A percentile compares a stretch with the other conserved stretches of the same genome.
Evolutionary conservation across 1,140 invertebrate species (phyloP).

Genomic region (Drosophila orena): DNA sequence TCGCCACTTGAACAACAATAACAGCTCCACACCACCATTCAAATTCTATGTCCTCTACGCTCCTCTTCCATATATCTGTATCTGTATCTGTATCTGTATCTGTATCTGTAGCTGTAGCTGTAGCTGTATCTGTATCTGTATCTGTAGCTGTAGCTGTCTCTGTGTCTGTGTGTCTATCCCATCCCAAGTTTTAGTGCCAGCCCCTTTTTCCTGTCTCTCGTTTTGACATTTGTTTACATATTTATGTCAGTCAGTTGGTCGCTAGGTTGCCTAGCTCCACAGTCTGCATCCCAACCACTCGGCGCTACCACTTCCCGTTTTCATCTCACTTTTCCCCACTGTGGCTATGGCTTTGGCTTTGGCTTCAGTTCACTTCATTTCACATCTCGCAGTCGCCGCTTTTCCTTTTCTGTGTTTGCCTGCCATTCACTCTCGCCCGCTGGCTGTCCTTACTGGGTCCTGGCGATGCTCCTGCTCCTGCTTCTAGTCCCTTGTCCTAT

Average conservation of each 20-base stretch:
- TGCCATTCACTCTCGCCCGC: slow-evolving; percentile 69
- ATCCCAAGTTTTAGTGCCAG: slow-evolving; percentile 31
- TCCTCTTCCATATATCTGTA: slow-evolving; percentile 11
- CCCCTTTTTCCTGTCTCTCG: slow-evolving; percentile 50
- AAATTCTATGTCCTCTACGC: slow-evolving; percentile 23
- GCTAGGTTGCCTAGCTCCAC: slow-evolving; percentile 55
- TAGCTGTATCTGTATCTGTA: too few relatives aligned
- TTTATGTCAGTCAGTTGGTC: slow-evolving; percentile 80
- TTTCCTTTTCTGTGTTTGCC: slow-evolving; percentile 55
- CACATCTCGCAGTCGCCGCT: slow-evolving; percentile 52
- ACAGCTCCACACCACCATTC: slow-evolving; percentile 56
- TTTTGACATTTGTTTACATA: slow-evolving; percentile 84
- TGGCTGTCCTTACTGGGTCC: slow-evolving; percentile 53
- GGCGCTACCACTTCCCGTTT: slow-evolving; percentile 4
- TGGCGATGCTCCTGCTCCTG: slow-evolving; percentile 23
- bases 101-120: not conserved
- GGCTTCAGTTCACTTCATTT: slow-evolving; percentile 67
- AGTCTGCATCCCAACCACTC: slow-evolving; percentile 12
- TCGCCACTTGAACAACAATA: slow-evolving; percentile 75
- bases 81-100: not conserved
- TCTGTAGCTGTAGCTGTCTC: not conserved
- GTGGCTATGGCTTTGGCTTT: slow-evolving; percentile 50
- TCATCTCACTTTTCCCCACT: slow-evolving; percentile 19
- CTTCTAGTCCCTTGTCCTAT: slow-evolving; percentile 20
- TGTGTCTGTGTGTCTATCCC: not conserved